Conservation (phyloP, 2,888 invertebrate genomes). For the Agrilus mali region DNA sequence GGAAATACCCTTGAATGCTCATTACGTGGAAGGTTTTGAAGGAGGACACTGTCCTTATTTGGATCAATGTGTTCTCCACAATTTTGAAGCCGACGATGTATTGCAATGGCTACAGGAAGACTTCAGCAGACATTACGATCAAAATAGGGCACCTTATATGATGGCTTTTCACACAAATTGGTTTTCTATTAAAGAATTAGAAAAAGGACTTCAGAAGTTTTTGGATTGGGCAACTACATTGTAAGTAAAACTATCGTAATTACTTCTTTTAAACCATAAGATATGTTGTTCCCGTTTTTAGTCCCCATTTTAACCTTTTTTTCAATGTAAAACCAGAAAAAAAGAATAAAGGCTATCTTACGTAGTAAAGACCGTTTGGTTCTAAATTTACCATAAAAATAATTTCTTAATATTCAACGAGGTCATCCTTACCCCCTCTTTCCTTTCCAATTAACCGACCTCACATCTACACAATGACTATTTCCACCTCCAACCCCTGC, state of each 20-base stretch:
- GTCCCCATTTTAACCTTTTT: background rate
- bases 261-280: background rate
- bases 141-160: slow-evolving; percentile 85
- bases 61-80: slow-evolving; percentile 85
- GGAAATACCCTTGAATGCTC: slow-evolving; percentile 85
- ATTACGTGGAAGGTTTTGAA: slow-evolving; percentile 77
- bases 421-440: too few relatives aligned
- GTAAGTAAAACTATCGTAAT: slow-evolving; percentile 38
- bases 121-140: slow-evolving; percentile 71
- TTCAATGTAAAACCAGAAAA: too few relatives aligned
- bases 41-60: slow-evolving; percentile 87
- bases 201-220: slow-evolving; percentile 73
- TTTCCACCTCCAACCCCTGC: too few relatives aligned
- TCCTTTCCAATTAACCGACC: too few relatives aligned
- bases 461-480: too few relatives aligned
- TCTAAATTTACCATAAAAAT: too few relatives aligned
- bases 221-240: slow-evolving; percentile 64
- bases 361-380: too few relatives aligned
- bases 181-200: slow-evolving; percentile 81
- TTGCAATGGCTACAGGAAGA: slow-evolving; percentile 85
- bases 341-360: too few relatives aligned
- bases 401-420: too few relatives aligned
- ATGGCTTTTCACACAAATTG: slow-evolving; percentile 95
- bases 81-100: slow-evolving; percentile 62
- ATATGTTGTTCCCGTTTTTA: too few relatives aligned